Conservation (phyloP, 2,113 vertebrate species). For the Falcunculus frontatus region DNA sequence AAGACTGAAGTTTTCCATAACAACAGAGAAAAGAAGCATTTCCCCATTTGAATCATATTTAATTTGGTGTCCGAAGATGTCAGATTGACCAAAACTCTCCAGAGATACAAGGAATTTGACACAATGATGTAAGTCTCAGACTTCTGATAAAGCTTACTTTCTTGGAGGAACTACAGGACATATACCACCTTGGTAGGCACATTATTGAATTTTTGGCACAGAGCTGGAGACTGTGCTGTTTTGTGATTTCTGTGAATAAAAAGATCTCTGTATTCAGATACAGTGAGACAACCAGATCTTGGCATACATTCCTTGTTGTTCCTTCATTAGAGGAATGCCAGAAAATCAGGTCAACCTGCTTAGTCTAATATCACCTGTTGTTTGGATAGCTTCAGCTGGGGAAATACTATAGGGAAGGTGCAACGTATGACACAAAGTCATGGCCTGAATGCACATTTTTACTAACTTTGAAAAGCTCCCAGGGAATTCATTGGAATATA, state of each 20-base stretch:
- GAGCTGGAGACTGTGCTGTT: not conserved
- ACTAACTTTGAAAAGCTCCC: not conserved
- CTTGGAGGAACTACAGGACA: not conserved
- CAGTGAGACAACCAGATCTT: not conserved
- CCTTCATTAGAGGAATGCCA: not conserved
- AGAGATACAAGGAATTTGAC: not conserved
- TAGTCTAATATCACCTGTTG: not conserved
- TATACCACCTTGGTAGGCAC: not conserved
- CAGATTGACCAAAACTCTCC: not conserved
- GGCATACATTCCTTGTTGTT: not conserved
- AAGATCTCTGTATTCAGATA: not conserved
- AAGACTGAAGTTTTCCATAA: not conserved
- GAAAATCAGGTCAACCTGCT: not conserved
- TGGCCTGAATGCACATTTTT: not conserved
- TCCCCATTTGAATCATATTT: not conserved
- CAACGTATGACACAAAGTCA: not conserved
- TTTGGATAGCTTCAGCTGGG: not conserved
- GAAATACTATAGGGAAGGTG: not conserved
- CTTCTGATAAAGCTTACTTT: not conserved
- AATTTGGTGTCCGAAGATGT: not conserved
- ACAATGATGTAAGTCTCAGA: not conserved
- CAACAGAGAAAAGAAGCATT: not conserved
- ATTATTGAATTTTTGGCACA: not conserved
- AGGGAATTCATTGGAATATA: constrained; percentile 30
- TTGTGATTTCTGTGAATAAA: not conserved